These are phyloP conservation scores for Dynastes tityus DNA, from an alignment of 2,888 invertebrate genomes.

Conservation along the genomic window DNA sequence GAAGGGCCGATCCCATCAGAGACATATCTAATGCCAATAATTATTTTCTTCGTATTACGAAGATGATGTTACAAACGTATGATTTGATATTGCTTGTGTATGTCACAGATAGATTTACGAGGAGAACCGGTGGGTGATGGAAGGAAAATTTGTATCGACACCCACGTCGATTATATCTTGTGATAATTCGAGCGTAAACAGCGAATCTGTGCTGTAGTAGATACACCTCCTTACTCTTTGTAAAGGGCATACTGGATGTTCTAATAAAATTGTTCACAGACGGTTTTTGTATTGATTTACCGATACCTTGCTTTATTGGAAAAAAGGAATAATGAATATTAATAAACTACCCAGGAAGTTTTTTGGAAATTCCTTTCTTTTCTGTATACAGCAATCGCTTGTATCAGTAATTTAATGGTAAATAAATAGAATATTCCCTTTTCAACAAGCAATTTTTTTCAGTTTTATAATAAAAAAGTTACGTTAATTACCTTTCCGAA, in stretches of 20 bases:
- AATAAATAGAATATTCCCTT: no score
- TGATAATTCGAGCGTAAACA: neutral
- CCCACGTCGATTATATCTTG: conserved; percentile 3
- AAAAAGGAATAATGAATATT: no score
- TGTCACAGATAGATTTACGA: neutral
- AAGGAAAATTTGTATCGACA: neutral
- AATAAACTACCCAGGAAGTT: no score
- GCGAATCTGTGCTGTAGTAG: neutral
- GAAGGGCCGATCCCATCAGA: neutral
- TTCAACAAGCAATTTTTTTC: no score
- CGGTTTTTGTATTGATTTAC: conserved; percentile 5
- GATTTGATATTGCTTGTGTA: neutral
- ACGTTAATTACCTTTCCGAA: no score
- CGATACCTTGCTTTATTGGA: no score
- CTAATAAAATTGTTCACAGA: no score
- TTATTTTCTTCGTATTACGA: conserved; percentile 9
- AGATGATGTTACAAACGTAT: neutral
- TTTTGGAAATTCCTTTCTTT: no score
- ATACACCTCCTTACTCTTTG: neutral
- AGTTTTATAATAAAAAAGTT: no score
- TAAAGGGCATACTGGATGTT: no score
- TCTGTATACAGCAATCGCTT: no score
- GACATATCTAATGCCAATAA: neutral
- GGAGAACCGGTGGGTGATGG: neutral
- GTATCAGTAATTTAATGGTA: no score